Evolutionary conservation across 1,140 invertebrate species (phyloP).

Genomic region (Daktulosphaira vitifoliae): DNA sequence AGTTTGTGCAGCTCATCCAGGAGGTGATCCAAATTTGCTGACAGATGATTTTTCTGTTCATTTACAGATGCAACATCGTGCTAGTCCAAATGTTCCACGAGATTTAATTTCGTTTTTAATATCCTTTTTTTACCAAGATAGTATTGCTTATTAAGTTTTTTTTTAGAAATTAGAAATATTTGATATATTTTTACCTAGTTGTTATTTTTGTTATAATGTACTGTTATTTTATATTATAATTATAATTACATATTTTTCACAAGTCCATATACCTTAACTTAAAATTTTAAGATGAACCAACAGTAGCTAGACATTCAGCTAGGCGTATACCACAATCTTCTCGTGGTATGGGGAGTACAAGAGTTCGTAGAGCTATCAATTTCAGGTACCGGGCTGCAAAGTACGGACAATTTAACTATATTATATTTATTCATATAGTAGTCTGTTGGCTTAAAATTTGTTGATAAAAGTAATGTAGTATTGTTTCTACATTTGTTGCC

Average conservation of each 20-base stretch:
- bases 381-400: conserved; percentile 52
- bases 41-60: conserved; percentile 96
- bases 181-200: too few relatives aligned
- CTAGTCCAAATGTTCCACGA: conserved; percentile 56
- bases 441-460: conserved; percentile 12
- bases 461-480: neutral
- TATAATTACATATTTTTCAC: too few relatives aligned
- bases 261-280: too few relatives aligned
- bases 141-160: too few relatives aligned
- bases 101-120: conserved; percentile 74
- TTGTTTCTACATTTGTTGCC: neutral
- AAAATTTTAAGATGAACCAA: conserved; percentile 61
- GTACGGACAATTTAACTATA: conserved; percentile 26
- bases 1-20: conserved; percentile 87
- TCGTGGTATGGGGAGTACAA: conserved; percentile 52
- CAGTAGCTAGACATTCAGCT: conserved; percentile 67
- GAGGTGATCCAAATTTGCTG: conserved; percentile 93
- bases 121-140: conserved; percentile 12
- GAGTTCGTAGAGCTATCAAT: conserved; percentile 72
- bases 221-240: too few relatives aligned
- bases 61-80: conserved; percentile 84
- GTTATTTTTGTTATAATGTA: too few relatives aligned
- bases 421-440: conserved; percentile 34
- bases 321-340: conserved; percentile 76
- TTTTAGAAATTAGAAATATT: too few relatives aligned